Percentiles rank a stretch among this genome's conserved stretches.
phyloP scores from a whole-genome alignment of 2,797 vertebrate species.

The Bovichtus variegatus region DNA sequence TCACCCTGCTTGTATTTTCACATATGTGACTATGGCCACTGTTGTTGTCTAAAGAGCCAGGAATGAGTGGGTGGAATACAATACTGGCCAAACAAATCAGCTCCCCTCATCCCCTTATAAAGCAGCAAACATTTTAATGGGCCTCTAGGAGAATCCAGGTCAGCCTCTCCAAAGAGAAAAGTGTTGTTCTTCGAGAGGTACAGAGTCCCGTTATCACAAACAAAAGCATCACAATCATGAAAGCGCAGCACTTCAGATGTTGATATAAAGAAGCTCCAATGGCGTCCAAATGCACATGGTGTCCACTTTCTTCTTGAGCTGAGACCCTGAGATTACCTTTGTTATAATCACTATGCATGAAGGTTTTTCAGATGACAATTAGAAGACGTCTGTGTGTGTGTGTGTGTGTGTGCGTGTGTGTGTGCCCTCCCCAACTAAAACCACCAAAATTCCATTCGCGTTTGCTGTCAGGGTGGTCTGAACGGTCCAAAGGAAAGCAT shows the following conservation, averaged over 20 bases:
- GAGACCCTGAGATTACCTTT: not conserved
- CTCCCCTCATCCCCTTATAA: not conserved
- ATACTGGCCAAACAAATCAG: constrained; percentile 11
- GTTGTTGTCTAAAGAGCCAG: not conserved
- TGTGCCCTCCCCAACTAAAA: constrained; percentile 13
- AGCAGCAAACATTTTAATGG: constrained; percentile 11
- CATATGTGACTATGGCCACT: not conserved
- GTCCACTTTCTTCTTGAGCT: not conserved
- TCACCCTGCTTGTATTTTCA: not conserved
- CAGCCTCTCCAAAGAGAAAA: constrained; percentile 12
- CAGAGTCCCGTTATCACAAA: constrained; percentile 11
- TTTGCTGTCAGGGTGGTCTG: constrained; percentile 29
- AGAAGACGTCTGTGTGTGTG: constrained; percentile 5
- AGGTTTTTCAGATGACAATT: constrained; percentile 7
- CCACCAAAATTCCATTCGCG: constrained; percentile 16
- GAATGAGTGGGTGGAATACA: not conserved
- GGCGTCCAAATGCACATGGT: not conserved
- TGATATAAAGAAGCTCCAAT: constrained; percentile 1
- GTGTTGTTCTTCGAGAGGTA: not conserved
- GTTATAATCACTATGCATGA: not conserved
- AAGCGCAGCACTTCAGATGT: not conserved
- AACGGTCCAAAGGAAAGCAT: constrained; percentile 15
- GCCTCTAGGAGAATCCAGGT: not conserved
- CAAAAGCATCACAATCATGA: constrained; percentile 10
- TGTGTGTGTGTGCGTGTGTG: too few relatives aligned